Percentiles rank a stretch among this genome's conserved stretches.
These are phyloP conservation scores for Ammospiza nelsoni DNA, from an alignment of 2,113 vertebrate genomes.

Conservation along the genomic window DNA sequence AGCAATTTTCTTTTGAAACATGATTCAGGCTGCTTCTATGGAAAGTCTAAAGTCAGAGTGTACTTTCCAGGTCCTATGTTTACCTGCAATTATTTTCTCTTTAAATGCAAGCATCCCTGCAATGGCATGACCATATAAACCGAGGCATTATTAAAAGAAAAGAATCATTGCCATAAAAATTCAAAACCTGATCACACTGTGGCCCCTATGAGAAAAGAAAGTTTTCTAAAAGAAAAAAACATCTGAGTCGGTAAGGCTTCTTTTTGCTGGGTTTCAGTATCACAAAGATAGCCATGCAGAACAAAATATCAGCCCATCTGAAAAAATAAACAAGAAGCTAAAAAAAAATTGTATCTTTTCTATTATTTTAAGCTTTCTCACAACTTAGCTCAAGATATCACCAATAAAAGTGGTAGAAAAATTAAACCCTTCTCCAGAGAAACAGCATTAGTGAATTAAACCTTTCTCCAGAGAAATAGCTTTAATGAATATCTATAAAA, in stretches of 20 bases:
- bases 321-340: neutral
- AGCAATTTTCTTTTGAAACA: neutral
- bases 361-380: neutral
- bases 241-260: neutral
- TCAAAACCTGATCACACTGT: neutral
- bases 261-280: neutral
- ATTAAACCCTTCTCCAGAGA: neutral
- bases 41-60: neutral
- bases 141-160: neutral
- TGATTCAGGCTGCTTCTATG: neutral
- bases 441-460: neutral
- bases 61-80: neutral
- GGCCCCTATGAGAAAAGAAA: neutral
- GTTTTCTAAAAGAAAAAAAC: neutral
- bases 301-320: neutral
- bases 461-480: neutral
- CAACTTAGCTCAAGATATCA: neutral
- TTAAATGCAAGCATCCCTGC: neutral
- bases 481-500: neutral
- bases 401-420: neutral
- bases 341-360: neutral
- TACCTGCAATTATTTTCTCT: neutral
- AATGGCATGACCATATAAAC: neutral
- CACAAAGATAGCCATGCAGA: neutral
- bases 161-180: neutral